Conservation (phyloP, 2,888 invertebrate genomes). For the Bhutanitis thaidina region DNA sequence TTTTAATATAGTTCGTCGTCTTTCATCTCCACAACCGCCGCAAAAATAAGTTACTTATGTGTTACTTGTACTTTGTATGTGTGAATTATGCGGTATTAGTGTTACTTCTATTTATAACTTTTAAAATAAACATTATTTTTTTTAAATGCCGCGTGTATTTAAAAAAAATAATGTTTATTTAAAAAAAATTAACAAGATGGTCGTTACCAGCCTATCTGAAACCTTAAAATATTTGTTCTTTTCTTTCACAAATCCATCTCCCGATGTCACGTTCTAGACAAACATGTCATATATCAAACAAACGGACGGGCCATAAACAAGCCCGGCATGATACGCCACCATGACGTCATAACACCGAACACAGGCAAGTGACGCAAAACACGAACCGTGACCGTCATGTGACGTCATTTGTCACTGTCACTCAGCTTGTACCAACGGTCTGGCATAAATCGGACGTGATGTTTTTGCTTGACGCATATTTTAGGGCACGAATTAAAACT, state of each 20-base stretch:
- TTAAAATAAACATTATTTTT: too few relatives aligned
- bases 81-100: too few relatives aligned
- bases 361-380: constrained; percentile 51
- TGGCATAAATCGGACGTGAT: constrained; percentile 50
- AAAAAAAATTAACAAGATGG: too few relatives aligned
- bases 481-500: constrained; percentile 19
- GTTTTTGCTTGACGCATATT: constrained; percentile 29
- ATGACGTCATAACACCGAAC: constrained; percentile 36
- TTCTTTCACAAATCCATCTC: constrained; percentile 47
- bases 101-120: too few relatives aligned
- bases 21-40: too few relatives aligned
- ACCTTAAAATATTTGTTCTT: constrained; percentile 1
- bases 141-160: too few relatives aligned
- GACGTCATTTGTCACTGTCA: constrained; percentile 69
- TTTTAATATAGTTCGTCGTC: too few relatives aligned
- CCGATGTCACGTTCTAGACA: constrained; percentile 42
- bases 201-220: background rate
- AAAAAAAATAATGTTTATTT: too few relatives aligned
- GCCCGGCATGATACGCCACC: constrained; percentile 38
- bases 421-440: constrained; percentile 41
- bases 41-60: too few relatives aligned
- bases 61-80: too few relatives aligned
- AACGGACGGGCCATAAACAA: constrained; percentile 46
- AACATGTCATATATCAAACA: constrained; percentile 59
- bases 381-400: constrained; percentile 50